Percentiles rank a stretch among this genome's conserved stretches.
phyloP scores from a whole-genome alignment of 2,888 invertebrate genomes.

The Auanema sp. region DNA sequence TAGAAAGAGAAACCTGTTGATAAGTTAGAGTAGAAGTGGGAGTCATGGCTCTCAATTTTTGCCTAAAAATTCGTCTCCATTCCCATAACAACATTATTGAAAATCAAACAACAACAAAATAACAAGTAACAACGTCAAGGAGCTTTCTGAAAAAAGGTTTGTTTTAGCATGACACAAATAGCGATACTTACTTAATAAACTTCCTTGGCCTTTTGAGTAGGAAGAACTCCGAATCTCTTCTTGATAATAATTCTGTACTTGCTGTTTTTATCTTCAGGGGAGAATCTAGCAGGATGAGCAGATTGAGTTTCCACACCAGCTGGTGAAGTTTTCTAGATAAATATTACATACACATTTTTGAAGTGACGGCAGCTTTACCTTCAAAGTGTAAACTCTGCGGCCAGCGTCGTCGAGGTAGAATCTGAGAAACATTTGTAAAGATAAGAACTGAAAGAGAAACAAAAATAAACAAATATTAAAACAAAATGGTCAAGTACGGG shows the following conservation, averaged over 20 bases:
- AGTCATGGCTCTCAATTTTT: conserved; percentile 44
- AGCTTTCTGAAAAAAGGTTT: background rate
- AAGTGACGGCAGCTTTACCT: conserved; percentile 69
- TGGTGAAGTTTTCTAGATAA: conserved; percentile 77
- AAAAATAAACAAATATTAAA: no score
- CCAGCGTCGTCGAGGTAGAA: conserved; percentile 79
- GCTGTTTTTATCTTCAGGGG: conserved; percentile 91
- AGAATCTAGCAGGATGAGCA: conserved; percentile 91
- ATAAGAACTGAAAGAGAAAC: no score
- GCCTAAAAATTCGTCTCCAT: conserved; percentile 48
- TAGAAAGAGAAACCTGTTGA: conserved; percentile 34
- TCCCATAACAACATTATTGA: conserved; percentile 45
- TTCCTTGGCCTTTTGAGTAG: conserved; percentile 77
- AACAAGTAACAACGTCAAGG: background rate
- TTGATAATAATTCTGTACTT: conserved; percentile 84
- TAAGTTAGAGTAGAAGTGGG: conserved; percentile 43
- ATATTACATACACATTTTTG: conserved; percentile 5
- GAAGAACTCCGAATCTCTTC: conserved; percentile 82
- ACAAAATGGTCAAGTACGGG: no score
- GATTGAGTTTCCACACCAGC: conserved; percentile 80
- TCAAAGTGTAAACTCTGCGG: conserved; percentile 81
- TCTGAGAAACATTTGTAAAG: conserved; percentile 74
- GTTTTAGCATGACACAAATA: no score
- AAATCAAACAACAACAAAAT: conserved; percentile 6
- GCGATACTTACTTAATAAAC: conserved; percentile 40